Evolutionary conservation across 2,113 vertebrate genomes (phyloP), one percentile per base, ranked within the genome.

Genomic region (Nothoprocta perdicaria): DNA sequence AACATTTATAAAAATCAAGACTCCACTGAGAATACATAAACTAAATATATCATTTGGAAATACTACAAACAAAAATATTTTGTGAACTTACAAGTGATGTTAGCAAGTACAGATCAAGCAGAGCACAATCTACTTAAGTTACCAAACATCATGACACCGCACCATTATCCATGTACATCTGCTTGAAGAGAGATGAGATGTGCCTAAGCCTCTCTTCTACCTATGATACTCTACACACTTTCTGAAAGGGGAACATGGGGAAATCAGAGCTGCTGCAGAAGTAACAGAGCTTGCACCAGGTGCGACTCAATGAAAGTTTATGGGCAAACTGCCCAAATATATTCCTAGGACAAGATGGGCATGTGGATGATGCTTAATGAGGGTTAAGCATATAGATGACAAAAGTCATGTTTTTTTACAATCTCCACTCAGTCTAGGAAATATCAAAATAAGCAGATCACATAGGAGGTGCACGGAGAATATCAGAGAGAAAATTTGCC

Each of bases 41-140:
- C 87, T 76, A 73, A 92, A 88, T 61, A 79, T 53, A 69, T 41
- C 9, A 79, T 41, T 71, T 83, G 76, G 58, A 91, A 88, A 76
- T 73, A 88, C 48, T 93, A 75, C 82, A 67, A 90, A 91, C 55
- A 84, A 58, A 82, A 45, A 60, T 14, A 31, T 86, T 92, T 75
- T 71, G 66, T 45, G 80, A 79, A 55, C 26, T 73, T 77, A 53
- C 9, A 85, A 17, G 7, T 75, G 61, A 82, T 85, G 26, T 55
- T 27, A 87, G 33, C 41, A 79, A 53, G 10, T 12, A 26, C 76
- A 77, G 52, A 91, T 46, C 52, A 75, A 92, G 38, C 14, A 41
- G 16, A 41, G 29, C 14, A 80, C 33, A 75, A 33, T 46, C 9
- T 62, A 10, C 17, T 9, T 24, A 74, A 69, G 21, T 74, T 62